Evolutionary conservation across 2,888 invertebrate species (phyloP).

Genomic region (Eueremaeus valkanovi): DNA sequence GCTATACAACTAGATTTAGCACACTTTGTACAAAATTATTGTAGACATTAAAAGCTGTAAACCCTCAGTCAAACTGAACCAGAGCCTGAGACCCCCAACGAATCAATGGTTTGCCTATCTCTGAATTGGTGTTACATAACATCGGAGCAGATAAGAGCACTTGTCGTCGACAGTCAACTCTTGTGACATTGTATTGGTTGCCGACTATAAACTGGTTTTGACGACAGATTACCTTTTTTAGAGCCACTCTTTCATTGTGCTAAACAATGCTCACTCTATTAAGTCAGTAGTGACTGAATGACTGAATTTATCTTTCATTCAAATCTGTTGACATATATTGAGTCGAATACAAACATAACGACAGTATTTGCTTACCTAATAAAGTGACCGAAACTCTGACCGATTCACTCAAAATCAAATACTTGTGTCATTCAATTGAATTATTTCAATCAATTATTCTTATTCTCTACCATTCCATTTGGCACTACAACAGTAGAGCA

Average conservation of each 20-base stretch:
- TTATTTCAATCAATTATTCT: neutral
- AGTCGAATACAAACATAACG: too few relatives aligned
- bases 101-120: neutral
- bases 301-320: conserved; percentile 13
- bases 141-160: neutral
- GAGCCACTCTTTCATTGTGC: neutral
- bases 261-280: neutral
- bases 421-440: neutral
- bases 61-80: too few relatives aligned
- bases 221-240: neutral
- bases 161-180: neutral
- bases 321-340: conserved; percentile 25
- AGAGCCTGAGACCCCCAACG: too few relatives aligned
- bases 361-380: too few relatives aligned
- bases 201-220: neutral
- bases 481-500: too few relatives aligned
- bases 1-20: too few relatives aligned
- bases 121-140: neutral
- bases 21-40: too few relatives aligned
- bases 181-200: neutral
- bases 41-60: too few relatives aligned
- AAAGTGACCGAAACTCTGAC: neutral
- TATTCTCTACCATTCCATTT: too few relatives aligned
- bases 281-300: neutral
- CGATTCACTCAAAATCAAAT: too few relatives aligned